Conservation (phyloP, 2,113 vertebrate genomes). For the Empidonax traillii region DNA sequence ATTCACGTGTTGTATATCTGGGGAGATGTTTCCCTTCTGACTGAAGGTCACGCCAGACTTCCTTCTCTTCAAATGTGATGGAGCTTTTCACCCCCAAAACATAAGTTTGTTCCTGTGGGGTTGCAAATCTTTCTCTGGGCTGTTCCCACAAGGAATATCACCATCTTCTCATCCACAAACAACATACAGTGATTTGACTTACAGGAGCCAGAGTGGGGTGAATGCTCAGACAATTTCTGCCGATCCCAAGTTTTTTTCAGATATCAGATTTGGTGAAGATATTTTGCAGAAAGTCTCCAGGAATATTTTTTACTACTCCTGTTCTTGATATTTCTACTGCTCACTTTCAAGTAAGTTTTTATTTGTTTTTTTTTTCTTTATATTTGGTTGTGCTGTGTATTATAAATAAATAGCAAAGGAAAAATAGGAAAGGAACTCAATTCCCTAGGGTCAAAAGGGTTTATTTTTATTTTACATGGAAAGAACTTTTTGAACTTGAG, state of each 20-base stretch:
- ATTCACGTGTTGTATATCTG: neutral
- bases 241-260: neutral
- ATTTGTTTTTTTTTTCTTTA: neutral
- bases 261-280: rapidly evolving
- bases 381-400: neutral
- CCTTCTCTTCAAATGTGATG: neutral
- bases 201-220: neutral
- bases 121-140: neutral
- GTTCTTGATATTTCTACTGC: neutral
- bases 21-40: neutral
- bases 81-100: neutral
- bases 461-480: neutral
- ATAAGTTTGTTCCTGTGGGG: neutral
- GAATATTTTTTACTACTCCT: neutral
- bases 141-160: neutral
- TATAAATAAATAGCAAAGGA: neutral
- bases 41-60: neutral
- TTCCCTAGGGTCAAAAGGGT: neutral
- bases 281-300: neutral
- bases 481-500: neutral
- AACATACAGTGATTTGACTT: rapidly evolving
- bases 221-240: neutral
- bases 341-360: neutral
- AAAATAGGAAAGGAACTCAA: neutral
- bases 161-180: neutral